Conservation (phyloP, 2,888 invertebrate species). For the Flexamia atlantica region DNA sequence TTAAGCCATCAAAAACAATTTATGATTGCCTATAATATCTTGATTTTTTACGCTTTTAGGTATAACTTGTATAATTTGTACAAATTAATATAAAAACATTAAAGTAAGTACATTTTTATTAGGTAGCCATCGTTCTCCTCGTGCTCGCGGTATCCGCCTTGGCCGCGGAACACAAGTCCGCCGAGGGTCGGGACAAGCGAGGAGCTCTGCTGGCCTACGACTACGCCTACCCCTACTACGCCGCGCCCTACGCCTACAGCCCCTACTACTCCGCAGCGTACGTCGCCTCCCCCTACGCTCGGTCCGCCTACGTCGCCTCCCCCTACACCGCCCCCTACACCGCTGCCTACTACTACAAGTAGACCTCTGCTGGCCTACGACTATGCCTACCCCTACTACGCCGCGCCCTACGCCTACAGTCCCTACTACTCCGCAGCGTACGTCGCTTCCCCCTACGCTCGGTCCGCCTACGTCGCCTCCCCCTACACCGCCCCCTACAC, state of each 20-base stretch:
- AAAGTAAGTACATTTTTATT: no score
- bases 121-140: slow-evolving; percentile 33
- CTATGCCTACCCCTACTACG: slow-evolving; percentile 53
- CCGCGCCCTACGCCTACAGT: slow-evolving; percentile 53
- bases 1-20: no score
- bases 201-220: slow-evolving; percentile 36
- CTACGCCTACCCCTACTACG: slow-evolving; percentile 54
- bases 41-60: neutral
- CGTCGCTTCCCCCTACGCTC: slow-evolving; percentile 53
- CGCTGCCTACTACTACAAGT: slow-evolving; percentile 31
- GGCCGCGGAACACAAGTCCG: slow-evolving; percentile 44
- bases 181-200: slow-evolving; percentile 46
- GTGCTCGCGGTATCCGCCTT: slow-evolving; percentile 28
- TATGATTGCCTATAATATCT: no score
- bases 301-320: slow-evolving; percentile 40
- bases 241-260: slow-evolving; percentile 54
- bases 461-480: slow-evolving; percentile 40
- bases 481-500: slow-evolving; percentile 50
- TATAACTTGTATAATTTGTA: neutral
- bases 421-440: slow-evolving; percentile 36
- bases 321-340: slow-evolving; percentile 50
- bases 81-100: no score
- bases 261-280: slow-evolving; percentile 36
- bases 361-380: slow-evolving; percentile 23
- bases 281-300: slow-evolving; percentile 54